phyloP scores from a whole-genome alignment of 2,797 vertebrate species.

The Steatocranus sp. region DNA sequence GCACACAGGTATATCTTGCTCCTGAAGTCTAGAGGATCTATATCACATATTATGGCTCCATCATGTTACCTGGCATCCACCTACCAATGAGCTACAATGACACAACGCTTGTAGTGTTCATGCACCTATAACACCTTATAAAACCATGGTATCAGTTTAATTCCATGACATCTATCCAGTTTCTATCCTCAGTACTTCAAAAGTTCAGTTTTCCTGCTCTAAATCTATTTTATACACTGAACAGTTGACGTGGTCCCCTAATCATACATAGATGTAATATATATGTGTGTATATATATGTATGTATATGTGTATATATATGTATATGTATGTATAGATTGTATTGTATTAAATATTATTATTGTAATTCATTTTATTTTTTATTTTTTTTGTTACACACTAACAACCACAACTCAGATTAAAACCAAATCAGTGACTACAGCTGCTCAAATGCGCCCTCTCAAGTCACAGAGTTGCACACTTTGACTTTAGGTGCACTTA shows the following conservation, averaged over 20 bases:
- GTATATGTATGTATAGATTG: fast-evolving
- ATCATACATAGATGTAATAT: background rate
- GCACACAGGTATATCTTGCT: fast-evolving
- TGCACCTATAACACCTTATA: fast-evolving
- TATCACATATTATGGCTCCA: fast-evolving
- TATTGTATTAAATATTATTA: background rate
- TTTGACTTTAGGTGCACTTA: background rate
- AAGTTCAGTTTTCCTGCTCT: background rate
- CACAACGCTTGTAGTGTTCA: background rate
- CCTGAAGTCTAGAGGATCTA: background rate
- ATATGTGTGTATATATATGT: too few species aligned
- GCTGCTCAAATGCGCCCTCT: fast-evolving
- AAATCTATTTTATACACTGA: background rate
- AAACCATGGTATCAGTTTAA: fast-evolving
- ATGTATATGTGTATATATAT: too few species aligned
- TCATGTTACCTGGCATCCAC: fast-evolving
- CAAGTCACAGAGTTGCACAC: fast-evolving
- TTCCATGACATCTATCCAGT: background rate
- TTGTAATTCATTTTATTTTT: fast-evolving
- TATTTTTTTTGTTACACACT: background rate
- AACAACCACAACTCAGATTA: background rate
- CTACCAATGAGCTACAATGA: background rate
- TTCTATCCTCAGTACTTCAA: fast-evolving
- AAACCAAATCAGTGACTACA: fast-evolving
- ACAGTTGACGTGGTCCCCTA: background rate